These are phyloP conservation scores for Apteryx mantelli DNA, from an alignment of 2,113 vertebrate genomes.

Conservation along the genomic window DNA sequence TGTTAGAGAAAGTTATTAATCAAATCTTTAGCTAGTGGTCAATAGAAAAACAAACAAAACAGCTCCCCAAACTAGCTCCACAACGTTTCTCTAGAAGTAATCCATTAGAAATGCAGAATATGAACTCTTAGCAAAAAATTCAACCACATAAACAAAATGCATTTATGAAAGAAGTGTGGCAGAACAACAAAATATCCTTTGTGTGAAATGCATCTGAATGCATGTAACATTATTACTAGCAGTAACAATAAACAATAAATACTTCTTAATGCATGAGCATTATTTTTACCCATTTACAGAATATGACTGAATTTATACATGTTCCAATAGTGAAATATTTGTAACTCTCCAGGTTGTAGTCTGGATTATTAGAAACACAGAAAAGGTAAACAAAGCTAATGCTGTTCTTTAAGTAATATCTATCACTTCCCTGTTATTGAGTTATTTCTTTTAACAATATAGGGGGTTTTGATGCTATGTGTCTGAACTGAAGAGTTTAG, in stretches of 20 bases:
- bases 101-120: slow-evolving; percentile 51
- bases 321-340: slow-evolving; percentile 51
- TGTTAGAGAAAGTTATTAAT: slow-evolving; percentile 79
- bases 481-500: slow-evolving; percentile 88
- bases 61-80: background rate
- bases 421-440: slow-evolving; percentile 94
- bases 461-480: slow-evolving; percentile 84
- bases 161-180: slow-evolving; percentile 30
- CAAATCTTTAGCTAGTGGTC: slow-evolving; percentile 74
- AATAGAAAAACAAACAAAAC: slow-evolving; percentile 66
- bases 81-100: slow-evolving; percentile 56
- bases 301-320: slow-evolving; percentile 33
- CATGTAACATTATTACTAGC: background rate
- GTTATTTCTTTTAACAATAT: slow-evolving; percentile 95
- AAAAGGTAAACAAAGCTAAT: slow-evolving; percentile 83
- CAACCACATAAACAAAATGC: slow-evolving; percentile 3
- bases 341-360: slow-evolving; percentile 50
- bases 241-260: slow-evolving; percentile 16
- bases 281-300: slow-evolving; percentile 21
- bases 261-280: background rate
- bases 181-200: slow-evolving; percentile 38
- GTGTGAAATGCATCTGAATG: slow-evolving; percentile 50
- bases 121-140: slow-evolving; percentile 42
- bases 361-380: slow-evolving; percentile 75
- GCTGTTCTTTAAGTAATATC: slow-evolving; percentile 95